Evolutionary conservation across 1,140 invertebrate species (phyloP), one percentile per base, ranked within the genome.

Genomic region (Zaprionus vittiger): DNA sequence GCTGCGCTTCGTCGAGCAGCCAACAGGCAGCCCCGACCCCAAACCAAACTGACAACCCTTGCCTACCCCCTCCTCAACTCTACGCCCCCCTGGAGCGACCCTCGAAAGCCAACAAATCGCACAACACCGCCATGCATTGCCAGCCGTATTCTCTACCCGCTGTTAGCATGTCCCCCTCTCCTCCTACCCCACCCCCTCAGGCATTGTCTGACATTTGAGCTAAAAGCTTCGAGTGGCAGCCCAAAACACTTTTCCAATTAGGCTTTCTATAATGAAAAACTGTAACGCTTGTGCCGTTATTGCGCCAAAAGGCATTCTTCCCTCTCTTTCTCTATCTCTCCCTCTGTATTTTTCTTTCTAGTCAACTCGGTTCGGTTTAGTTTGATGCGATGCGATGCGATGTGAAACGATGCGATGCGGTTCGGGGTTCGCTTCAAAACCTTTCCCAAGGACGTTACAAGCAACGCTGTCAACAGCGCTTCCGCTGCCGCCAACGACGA

Each of bases 241-340:
- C 84, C 73, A 90, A 89, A 89, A 89, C 84, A 89, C 84, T 90
- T 89, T 89, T 89, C 85, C 84, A 89, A 89, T 89, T 89, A 90
- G 79, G 84, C 66, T 83, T 84, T 86, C 77, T 82, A 80, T 76
- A 87, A 90, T 79, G 70, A 81, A 80, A 78, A 77, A 77, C 63
- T 73, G 75, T 77, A 77, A 77, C 63, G 71, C 38, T 73, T 78
- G 68, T 67, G 66, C 41, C 70, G 78, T 56, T 80, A 60, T 80
- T 73, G 75, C 75, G 74, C 78, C 75, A 78, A 72, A 77, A 67
- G 74, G 41, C 67, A 20, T 62, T 66, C 65, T 64, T 59, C 57
- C 31, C 59, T 38, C 52, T 56, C 59, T 62, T 0, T 9, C 6
- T 17, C 7, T n/a, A 2, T n/a, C 38, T 41, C 15, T n/a, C 2